Evolutionary conservation across 2,113 vertebrate genomes (phyloP).

Genomic region (Sus scrofa): DNA sequence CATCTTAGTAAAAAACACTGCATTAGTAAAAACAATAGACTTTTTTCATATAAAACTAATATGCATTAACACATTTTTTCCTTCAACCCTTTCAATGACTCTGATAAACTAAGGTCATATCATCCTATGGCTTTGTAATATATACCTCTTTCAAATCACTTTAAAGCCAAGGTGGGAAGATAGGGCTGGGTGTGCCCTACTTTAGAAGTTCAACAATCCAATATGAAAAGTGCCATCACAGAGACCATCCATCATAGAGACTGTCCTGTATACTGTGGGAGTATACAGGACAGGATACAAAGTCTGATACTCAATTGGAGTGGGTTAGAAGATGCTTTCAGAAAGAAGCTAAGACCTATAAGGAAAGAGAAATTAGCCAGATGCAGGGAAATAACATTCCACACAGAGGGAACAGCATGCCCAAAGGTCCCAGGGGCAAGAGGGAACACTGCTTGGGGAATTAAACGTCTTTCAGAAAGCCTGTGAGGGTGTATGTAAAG

Average conservation of each 20-base stretch:
- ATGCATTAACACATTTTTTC: conserved; percentile 2
- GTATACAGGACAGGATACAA: not conserved
- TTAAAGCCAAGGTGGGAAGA: not conserved
- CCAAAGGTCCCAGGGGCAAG: not conserved
- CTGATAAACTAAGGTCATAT: conserved; percentile 19
- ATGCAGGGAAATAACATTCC: conserved; percentile 5
- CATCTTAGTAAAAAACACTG: not conserved
- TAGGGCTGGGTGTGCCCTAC: not conserved
- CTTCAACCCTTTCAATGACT: not conserved
- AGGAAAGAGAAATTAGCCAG: conserved; percentile 6
- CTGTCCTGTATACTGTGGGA: not conserved
- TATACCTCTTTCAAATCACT: conserved; percentile 1
- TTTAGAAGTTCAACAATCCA: conserved; percentile 42
- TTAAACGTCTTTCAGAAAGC: not conserved
- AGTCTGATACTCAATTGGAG: not conserved
- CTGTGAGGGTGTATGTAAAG: not conserved
- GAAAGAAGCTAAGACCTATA: not conserved
- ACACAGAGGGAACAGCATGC: not conserved
- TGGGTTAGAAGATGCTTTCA: not conserved
- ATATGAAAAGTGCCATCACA: not conserved
- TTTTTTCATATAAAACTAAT: conserved; percentile 35
- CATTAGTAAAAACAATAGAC: not conserved
- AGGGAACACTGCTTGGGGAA: not conserved
- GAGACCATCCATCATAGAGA: not conserved
- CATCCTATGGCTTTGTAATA: not conserved